These are phyloP conservation scores for Andricus curvator DNA, from an alignment of 2,888 invertebrate species.

Conservation along the genomic window DNA sequence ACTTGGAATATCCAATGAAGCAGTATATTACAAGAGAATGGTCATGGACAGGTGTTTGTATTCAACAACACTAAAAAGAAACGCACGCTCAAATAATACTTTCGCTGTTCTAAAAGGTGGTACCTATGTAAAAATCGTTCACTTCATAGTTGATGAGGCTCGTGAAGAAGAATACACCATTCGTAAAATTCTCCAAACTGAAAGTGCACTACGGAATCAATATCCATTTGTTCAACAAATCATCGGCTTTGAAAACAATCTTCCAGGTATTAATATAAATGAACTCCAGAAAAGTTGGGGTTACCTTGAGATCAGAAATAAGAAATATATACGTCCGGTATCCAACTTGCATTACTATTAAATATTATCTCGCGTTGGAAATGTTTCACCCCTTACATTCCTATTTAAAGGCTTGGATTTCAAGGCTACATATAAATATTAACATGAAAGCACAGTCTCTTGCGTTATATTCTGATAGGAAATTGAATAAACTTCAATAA, in stretches of 20 bases:
- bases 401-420: too few relatives aligned
- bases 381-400: too few relatives aligned
- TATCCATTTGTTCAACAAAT: not conserved
- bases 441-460: too few relatives aligned
- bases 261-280: not conserved
- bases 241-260: not conserved
- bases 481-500: too few relatives aligned
- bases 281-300: not conserved
- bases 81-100: constrained; percentile 4
- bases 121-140: not conserved
- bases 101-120: not conserved
- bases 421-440: too few relatives aligned
- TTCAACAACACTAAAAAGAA: not conserved
- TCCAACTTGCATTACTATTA: not conserved
- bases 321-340: not conserved
- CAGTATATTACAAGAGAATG: constrained; percentile 13
- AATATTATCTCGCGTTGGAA: not conserved
- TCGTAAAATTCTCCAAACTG: not conserved
- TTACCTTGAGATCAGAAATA: not conserved
- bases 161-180: constrained; percentile 7
- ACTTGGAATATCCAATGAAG: not conserved
- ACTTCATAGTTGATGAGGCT: not conserved
- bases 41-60: not conserved
- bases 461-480: too few relatives aligned
- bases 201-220: not conserved